Conservation (phyloP, 2,113 vertebrate species). For the Toxotes jaculatrix region DNA sequence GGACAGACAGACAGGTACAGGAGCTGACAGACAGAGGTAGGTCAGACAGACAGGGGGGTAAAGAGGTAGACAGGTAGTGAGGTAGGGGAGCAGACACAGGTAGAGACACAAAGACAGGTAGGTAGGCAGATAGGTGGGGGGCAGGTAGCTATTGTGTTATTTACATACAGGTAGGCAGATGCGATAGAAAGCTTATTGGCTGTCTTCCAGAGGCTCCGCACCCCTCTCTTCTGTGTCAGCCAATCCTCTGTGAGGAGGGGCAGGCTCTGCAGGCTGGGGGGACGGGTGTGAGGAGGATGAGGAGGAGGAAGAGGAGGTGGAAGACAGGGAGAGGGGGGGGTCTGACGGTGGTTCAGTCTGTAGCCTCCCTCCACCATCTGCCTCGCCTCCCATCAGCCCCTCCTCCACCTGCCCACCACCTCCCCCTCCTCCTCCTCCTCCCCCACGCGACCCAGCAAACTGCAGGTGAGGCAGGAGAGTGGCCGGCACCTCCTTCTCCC, state of each 20-base stretch:
- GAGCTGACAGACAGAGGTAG: conserved; percentile 12
- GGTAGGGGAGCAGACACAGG: conserved; percentile 4
- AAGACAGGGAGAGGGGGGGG: conserved; percentile 60
- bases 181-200: conserved; percentile 75
- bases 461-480: conserved; percentile 71
- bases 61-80: conserved; percentile 35
- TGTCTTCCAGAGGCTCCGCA: conserved; percentile 71
- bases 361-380: conserved; percentile 51
- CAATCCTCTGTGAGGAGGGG: conserved; percentile 68
- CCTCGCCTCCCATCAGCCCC: conserved; percentile 41
- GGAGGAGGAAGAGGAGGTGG: conserved; percentile 56
- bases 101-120: conserved; percentile 7
- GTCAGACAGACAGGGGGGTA: conserved; percentile 24
- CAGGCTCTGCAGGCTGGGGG: conserved; percentile 66
- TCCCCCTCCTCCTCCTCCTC: conserved; percentile 23
- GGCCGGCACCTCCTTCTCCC: conserved; percentile 53
- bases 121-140: conserved; percentile 33
- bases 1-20: conserved; percentile 12
- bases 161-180: conserved; percentile 76
- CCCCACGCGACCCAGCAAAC: conserved; percentile 58
- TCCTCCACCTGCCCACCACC: conserved; percentile 46
- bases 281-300: conserved; percentile 70
- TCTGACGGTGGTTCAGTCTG: conserved; percentile 68
- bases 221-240: conserved; percentile 61
- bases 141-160: conserved; percentile 69